Evolutionary conservation across 2,888 invertebrate genomes (phyloP).

Genomic region (Halocaridina rubra): DNA sequence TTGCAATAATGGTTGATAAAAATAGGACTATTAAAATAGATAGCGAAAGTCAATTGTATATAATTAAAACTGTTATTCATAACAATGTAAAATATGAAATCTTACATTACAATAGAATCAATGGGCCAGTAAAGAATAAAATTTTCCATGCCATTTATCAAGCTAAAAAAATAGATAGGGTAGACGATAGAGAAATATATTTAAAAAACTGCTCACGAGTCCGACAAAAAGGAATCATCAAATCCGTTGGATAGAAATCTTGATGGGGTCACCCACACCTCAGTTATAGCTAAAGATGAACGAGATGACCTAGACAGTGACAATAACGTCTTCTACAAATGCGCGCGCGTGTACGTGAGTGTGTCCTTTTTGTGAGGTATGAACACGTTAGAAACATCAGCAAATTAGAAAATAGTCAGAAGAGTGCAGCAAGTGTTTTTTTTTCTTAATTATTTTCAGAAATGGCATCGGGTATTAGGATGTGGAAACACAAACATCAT

Average conservation of each 20-base stretch:
- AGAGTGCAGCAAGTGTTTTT: constrained; percentile 34
- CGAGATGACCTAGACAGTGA: constrained; percentile 34
- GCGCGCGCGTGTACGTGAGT: no score
- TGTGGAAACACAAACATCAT: constrained; percentile 54
- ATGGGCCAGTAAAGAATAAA: constrained; percentile 61
- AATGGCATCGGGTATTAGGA: constrained; percentile 51
- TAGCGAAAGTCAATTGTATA: constrained; percentile 58
- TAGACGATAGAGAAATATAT: constrained; percentile 50
- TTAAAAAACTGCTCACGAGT: constrained; percentile 52
- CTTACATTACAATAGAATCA: constrained; percentile 61
- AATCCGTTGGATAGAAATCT: no score
- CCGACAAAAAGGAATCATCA: constrained; percentile 17
- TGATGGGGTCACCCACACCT: no score
- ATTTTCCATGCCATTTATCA: constrained; percentile 58
- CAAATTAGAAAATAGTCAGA: constrained; percentile 17
- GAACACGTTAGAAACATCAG: constrained; percentile 28
- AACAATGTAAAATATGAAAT: constrained; percentile 61
- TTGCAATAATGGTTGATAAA: constrained; percentile 46
- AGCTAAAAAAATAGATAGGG: constrained; percentile 57
- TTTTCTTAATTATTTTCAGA: no score
- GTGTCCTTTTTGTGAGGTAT: constrained; percentile 26
- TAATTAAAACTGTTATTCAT: constrained; percentile 61
- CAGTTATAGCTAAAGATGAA: no score
- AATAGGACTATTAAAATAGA: constrained; percentile 59
- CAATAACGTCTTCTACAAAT: constrained; percentile 14